A percentile compares a stretch with the other conserved stretches of the same genome.
Conservation (phyloP, 2,888 invertebrate genomes). For the Vannuccia rotundouncinata region DNA sequence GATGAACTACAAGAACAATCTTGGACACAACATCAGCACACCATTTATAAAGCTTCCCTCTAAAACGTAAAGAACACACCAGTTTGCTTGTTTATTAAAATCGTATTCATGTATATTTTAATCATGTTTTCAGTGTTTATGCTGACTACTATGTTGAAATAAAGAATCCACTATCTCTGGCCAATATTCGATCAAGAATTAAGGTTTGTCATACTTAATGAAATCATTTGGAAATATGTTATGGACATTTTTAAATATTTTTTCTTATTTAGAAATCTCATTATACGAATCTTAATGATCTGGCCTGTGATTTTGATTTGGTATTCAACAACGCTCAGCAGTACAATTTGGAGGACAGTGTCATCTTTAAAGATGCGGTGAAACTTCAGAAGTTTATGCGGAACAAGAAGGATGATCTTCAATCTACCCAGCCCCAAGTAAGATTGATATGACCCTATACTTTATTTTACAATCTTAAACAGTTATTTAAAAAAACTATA, state of each 20-base stretch:
- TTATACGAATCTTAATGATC: conserved; percentile 60
- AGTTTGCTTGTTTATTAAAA: not conserved
- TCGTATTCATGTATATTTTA: not conserved
- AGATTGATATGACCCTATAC: too few species aligned
- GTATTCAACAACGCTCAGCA: conserved; percentile 94
- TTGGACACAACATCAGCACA: conserved; percentile 21
- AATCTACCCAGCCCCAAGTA: conserved; percentile 57
- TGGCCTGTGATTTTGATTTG: conserved; percentile 84
- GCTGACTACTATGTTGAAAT: conserved; percentile 97
- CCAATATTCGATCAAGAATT: conserved; percentile 67
- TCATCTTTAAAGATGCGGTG: conserved; percentile 75
- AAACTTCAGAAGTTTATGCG: conserved; percentile 75
- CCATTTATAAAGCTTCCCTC: conserved; percentile 38
- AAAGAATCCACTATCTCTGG: conserved; percentile 84
- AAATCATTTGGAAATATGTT: too few species aligned
- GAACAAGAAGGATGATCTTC: conserved; percentile 68
- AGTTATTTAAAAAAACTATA: too few species aligned
- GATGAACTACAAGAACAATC: not conserved
- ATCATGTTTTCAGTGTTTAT: conserved; percentile 65
- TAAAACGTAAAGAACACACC: conserved; percentile 7
- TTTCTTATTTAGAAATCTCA: conserved; percentile 46
- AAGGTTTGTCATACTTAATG: conserved; percentile 56
- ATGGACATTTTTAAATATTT: conserved; percentile 42
- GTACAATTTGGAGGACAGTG: conserved; percentile 74
- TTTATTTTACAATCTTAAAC: too few species aligned